Evolutionary conservation across 2,113 vertebrate genomes (phyloP), one percentile per base, ranked within the genome.

Genomic region (Struthio camelus): DNA sequence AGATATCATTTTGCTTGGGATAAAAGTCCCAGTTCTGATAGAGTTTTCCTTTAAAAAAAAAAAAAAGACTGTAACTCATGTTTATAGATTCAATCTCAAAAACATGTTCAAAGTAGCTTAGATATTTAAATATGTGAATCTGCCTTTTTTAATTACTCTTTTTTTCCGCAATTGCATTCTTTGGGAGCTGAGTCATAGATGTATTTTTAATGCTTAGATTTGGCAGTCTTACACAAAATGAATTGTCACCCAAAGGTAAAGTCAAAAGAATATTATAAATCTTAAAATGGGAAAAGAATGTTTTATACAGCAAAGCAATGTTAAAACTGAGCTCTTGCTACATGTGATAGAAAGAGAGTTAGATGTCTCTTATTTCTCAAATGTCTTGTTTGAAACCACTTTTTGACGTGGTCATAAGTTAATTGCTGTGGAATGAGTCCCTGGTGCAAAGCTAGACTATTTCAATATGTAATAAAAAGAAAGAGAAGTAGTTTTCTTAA

Each of bases 201-300:
- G 28, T 58, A 70, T 77, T 96, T 83, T 93, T 89, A 89, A 84
- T 80, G 20, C 53, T 69, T 36, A 16, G 56, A 8, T 92, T n/a
- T 94, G 85, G 81, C 71, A 87, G 30, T 73, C 75, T 91, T 82
- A 62, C 85, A 6, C 78, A 65, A 82, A 18, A 7, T 80, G 62
- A 85, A 62, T n/a, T 82, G 38, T 76, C 30, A 69, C 89, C 85
- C 71, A 91, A 85, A 93, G 79, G 64, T 93, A 94, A 91, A 91
- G 93, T 64, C 42, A 94, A 94, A 94, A 83, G 76, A 89, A 71
- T 71, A 51, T 51, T 56, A 12, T 53, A 91, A 77, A 5, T 53
- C 15, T 73, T 83, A 92, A 94, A 91, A 38, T 13, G 89, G 23
- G 32, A 83, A 77, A 95, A 93, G 6, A 89, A 72, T 2, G 12